Evolutionary conservation across 2,888 invertebrate species (phyloP), one percentile per base, ranked within the genome.

Genomic region (Drosophila anomalata): DNA sequence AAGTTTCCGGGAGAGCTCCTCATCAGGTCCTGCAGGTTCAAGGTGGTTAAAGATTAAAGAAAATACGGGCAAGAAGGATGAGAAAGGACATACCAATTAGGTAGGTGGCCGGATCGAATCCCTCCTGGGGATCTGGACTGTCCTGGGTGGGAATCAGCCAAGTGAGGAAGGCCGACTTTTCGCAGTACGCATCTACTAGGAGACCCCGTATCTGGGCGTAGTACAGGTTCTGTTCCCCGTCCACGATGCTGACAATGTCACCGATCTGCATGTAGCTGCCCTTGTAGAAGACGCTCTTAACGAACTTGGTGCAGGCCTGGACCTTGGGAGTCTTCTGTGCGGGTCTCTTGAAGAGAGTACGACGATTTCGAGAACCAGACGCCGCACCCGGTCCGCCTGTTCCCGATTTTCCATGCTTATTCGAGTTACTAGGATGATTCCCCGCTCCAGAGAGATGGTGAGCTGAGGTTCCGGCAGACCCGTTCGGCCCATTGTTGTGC

Each of bases 191-290:
- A 90, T 98, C 98, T 0, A 97, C 96, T 66, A 98, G 93, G 57
- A 98, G 94, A 0, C 97, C 98, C 57, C 96, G 93, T 59, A 98
- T 95, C 92, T 98, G 98, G 6, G 97, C 98, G 89, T 97, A 98
- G 92, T 95, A 98, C 26, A 95, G 94, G 71, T 94, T 95, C 55
- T 96, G 95, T 3, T 95, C 95, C 39, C 94, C 92, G 88, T 97
- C 97, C 61, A 94, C 93, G 91, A 98, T 93, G 0, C 97, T 97
- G 0, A 98, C 97, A 78, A 98, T 96, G 90, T 98, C 98, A 0
- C 98, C 98, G 12, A 96, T 93, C 94, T 97, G 97, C 92, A 96
- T 95, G 91, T 97, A 97, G 66, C 93, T 94, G 3, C 95, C 96
- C 94, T 95, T 95, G 90, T 95, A 94, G 91, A 96, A 97, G 4